Conservation (phyloP, 1,140 invertebrate species). For the Archivesica marissinica region DNA sequence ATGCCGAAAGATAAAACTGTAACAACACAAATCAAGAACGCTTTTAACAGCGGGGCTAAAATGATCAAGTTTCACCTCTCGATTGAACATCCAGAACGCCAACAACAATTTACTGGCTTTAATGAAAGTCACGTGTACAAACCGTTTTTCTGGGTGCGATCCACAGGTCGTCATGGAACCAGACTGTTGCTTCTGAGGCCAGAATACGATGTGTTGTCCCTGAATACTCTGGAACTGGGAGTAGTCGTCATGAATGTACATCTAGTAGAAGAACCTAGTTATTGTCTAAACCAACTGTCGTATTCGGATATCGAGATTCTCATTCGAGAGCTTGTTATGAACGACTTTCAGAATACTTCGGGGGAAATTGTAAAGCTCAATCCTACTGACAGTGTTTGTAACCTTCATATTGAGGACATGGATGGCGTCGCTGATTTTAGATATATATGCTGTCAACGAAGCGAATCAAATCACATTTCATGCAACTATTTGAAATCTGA, state of each 20-base stretch:
- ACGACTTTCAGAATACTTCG: conserved; percentile 43
- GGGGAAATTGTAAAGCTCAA: conserved; percentile 13
- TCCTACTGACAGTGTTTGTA: conserved; percentile 50
- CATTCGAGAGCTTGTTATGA: conserved; percentile 41
- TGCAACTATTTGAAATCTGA: conserved; percentile 18
- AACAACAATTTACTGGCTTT: neutral
- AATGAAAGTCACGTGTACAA: conserved; percentile 36
- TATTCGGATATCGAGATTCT: conserved; percentile 21
- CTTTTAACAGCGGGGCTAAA: conserved; percentile 7
- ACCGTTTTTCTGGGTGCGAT: conserved; percentile 41
- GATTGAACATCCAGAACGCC: neutral
- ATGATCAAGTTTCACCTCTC: conserved; percentile 46
- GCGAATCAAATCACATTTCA: neutral
- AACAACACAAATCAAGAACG: neutral
- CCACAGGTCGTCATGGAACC: conserved; percentile 45
- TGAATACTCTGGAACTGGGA: conserved; percentile 25
- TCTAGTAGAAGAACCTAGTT: neutral
- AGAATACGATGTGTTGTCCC: conserved; percentile 41
- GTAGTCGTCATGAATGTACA: conserved; percentile 10
- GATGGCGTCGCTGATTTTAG: neutral
- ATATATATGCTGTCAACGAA: conserved; percentile 36
- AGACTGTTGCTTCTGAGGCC: conserved; percentile 38
- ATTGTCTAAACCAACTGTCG: conserved; percentile 15
- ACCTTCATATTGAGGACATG: conserved; percentile 24
- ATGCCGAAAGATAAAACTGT: conserved; percentile 1